A percentile compares a stretch with the other conserved stretches of the same genome.
Conservation (phyloP, 2,797 vertebrate genomes). For the Helarctos malayanus region DNA sequence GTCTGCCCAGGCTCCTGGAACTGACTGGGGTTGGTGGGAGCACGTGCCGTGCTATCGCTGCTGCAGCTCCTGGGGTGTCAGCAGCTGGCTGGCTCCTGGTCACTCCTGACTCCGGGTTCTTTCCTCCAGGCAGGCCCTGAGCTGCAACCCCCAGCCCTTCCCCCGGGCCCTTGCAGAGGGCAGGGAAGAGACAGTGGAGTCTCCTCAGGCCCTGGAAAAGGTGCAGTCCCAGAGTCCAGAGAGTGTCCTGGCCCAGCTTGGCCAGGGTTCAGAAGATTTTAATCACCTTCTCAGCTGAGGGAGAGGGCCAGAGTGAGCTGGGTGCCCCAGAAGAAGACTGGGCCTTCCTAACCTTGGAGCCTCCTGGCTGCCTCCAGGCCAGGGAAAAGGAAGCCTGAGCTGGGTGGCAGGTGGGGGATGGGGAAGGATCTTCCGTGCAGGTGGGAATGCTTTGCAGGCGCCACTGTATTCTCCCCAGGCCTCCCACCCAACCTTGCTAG, state of each 20-base stretch:
- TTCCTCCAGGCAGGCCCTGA: neutral
- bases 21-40: neutral
- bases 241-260: neutral
- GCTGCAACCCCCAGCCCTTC: neutral
- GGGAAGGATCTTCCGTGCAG: neutral
- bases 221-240: neutral
- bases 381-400: too few species aligned
- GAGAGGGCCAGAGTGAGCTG: neutral
- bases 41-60: accelerated
- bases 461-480: neutral
- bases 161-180: neutral
- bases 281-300: neutral
- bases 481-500: neutral
- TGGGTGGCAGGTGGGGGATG: neutral
- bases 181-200: neutral
- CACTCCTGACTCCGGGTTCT: neutral
- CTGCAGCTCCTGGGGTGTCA: neutral
- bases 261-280: neutral
- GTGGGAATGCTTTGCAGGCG: neutral
- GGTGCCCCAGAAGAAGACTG: neutral
- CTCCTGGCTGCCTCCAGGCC: neutral
- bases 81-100: neutral
- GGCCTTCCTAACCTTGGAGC: neutral
- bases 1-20: neutral
- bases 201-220: too few species aligned